Base-by-base conservation (phyloP, 30 jellyfish, hydroid and myxozoan species). In the Catostylus mosaicus region DNA sequence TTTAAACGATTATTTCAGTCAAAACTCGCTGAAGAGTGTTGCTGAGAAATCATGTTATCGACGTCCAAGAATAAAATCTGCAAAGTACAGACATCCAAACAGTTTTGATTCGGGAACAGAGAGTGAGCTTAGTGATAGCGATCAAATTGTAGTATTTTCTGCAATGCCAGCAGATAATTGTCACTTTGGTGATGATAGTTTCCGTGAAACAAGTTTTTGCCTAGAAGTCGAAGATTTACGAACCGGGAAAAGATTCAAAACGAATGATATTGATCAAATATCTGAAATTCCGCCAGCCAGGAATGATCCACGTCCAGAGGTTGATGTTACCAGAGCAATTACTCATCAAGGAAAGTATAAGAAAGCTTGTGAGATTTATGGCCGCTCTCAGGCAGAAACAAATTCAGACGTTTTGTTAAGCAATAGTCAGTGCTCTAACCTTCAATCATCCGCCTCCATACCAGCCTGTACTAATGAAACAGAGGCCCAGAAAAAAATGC, bases 201-300 rank as follows among this genome's bases (percentile, higher is more conserved):
- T 26, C 26, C 38, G 45, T 19, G 59, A 68, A 12, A 68, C 56
- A 3, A 68, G 80, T 64, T 68, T 68, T 33, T 43, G 57, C 37
- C 34, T 68, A 30, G 80, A 68, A 36, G 80, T 68, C 36, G 80
- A 68, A 36, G 80, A 68, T 19, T 68, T 68, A 36, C 54, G 80
- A 18, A 68, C 80, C 14, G 80, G 80, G 9, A 68, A 68, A 36
- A 68, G 5, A 36, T 33, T 68, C 3, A 46, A 9, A 36, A 68
- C 71, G 38, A 59, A 27, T 5, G 38, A 59, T 27, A 59, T 59
- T 23, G 38, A 59, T 2, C 36, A 59, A 59, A 24, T 18, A 2
- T 26, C 38, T 20, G 38, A 7, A 27, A 7, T 18, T 2, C 24
- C 71, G 26, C 19, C 71, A 22, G 36, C 19, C 7, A 59, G 71